Evolutionary conservation across 2,797 vertebrate genomes (phyloP), one percentile per base, ranked within the genome.

Genomic region (Chaenodraco wilsoni): DNA sequence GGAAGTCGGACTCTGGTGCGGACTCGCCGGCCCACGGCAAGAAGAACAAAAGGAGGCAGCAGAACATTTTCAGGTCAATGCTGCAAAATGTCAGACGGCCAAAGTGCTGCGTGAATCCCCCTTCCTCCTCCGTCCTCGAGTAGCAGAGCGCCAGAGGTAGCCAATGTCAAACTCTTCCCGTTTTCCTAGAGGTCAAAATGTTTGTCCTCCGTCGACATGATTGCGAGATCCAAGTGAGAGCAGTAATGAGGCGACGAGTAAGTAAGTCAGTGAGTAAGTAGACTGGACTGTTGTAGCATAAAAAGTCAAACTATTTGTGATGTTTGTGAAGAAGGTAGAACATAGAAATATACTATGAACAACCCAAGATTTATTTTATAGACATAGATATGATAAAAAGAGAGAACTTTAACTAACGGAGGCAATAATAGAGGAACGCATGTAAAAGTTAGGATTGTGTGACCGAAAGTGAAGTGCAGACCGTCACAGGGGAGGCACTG

Each of bases 21-120:
- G 87, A 85, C 71, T 91, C 86, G 3, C 92, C 89, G 1, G 83
- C 3, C 76, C 95, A 93, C 1, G 94, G 84, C 66, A 96, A 90
- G 90, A 98, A 97, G 93, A 95, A 92, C 87, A 98, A 97, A 88
- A 94, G 97, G 68, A 94, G 97, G 91, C 96, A 97, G 85, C 95
- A 95, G 82, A 95, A 95, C 31, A 71, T 98, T 78, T 96, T 99
- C 91, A 96, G 97, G 89, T 95, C 97, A 86, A 94, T 99, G 95
- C 93, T 99, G 89, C 96, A 96, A 93, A 98, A 97, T 91, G 94
- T 98, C n/a, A 94, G 97, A 23, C 95, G 95, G 79, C 98, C 98
- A 70, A 96, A 96, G 90, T 99, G 98, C 93, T 99, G 98, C 0
- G 92, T 94, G 4, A 95, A 95, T 5, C 96, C 96, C 0, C 95